Evolutionary conservation across 2,797 vertebrate species (phyloP).

Genomic region (Valencia hispanica): DNA sequence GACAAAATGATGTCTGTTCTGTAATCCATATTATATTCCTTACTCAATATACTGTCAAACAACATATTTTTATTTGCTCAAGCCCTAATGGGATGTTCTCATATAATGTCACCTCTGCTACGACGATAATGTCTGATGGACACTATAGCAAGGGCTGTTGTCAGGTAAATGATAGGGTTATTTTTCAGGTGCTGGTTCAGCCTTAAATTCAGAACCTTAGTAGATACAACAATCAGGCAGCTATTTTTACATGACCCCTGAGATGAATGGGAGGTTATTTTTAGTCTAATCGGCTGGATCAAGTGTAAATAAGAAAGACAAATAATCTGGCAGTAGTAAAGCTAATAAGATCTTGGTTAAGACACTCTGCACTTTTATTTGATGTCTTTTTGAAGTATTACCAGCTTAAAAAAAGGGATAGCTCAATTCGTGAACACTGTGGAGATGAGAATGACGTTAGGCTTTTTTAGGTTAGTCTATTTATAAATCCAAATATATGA

Average conservation of each 20-base stretch:
- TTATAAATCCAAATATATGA: neutral
- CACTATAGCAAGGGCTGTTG: conserved; percentile 11
- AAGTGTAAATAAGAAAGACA: neutral
- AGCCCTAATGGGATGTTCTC: conserved; percentile 5
- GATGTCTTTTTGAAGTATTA: neutral
- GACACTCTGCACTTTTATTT: neutral
- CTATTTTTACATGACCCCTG: conserved; percentile 18
- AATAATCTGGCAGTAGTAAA: neutral
- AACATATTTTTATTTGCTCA: neutral
- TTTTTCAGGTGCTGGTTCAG: conserved; percentile 10
- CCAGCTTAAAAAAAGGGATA: neutral
- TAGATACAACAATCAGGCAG: conserved; percentile 10
- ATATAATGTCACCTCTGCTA: neutral
- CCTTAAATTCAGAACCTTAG: conserved; percentile 15
- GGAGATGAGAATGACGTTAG: neutral
- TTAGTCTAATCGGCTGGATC: conserved; percentile 8
- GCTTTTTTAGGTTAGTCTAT: neutral
- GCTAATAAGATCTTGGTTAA: neutral
- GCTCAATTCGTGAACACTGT: neutral
- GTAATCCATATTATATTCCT: neutral
- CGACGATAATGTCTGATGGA: conserved; percentile 20
- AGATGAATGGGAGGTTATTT: conserved; percentile 10
- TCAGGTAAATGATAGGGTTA: neutral
- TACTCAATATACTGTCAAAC: neutral
- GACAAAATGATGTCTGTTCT: neutral